These are phyloP conservation scores for Pandemis cinnamomeana DNA, from an alignment of 2,888 invertebrate genomes.

Conservation along the genomic window DNA sequence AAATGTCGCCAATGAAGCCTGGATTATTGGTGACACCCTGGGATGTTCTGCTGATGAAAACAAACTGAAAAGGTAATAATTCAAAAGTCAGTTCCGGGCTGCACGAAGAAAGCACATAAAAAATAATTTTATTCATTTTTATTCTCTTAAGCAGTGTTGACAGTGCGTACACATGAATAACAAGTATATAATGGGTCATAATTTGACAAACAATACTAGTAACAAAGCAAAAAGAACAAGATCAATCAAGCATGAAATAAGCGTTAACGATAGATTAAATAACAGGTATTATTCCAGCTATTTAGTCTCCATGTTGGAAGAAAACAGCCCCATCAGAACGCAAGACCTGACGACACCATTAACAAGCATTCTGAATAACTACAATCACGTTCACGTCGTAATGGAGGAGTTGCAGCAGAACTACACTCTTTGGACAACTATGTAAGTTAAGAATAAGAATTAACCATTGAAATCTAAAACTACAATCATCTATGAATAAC, in stretches of 20 bases:
- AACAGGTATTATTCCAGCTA: slow-evolving; percentile 57
- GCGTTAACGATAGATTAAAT: background rate
- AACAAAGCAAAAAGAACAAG: too few relatives aligned
- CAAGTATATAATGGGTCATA: too few relatives aligned
- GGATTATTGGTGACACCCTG: slow-evolving; percentile 84
- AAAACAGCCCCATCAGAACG: slow-evolving; percentile 66
- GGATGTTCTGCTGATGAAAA: slow-evolving; percentile 84
- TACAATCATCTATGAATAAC: too few relatives aligned
- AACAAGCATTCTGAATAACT: slow-evolving; percentile 77
- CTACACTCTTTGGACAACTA: slow-evolving; percentile 63
- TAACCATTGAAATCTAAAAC: too few relatives aligned
- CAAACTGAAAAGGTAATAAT: slow-evolving; percentile 80
- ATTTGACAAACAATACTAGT: too few relatives aligned
- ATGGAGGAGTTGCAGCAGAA: slow-evolving; percentile 78
- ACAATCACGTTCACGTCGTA: slow-evolving; percentile 81
- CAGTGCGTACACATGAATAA: too few relatives aligned
- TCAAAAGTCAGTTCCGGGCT: too few relatives aligned
- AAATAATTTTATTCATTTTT: too few relatives aligned
- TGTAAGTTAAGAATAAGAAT: slow-evolving; percentile 57
- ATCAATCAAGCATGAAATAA: background rate
- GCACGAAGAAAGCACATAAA: too few relatives aligned
- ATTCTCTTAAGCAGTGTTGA: too few relatives aligned
- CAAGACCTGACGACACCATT: slow-evolving; percentile 78
- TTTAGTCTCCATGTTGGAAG: slow-evolving; percentile 64
- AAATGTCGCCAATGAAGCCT: slow-evolving; percentile 86